Conservation (phyloP, 2,888 invertebrate species). For the Euplexia lucipara region DNA sequence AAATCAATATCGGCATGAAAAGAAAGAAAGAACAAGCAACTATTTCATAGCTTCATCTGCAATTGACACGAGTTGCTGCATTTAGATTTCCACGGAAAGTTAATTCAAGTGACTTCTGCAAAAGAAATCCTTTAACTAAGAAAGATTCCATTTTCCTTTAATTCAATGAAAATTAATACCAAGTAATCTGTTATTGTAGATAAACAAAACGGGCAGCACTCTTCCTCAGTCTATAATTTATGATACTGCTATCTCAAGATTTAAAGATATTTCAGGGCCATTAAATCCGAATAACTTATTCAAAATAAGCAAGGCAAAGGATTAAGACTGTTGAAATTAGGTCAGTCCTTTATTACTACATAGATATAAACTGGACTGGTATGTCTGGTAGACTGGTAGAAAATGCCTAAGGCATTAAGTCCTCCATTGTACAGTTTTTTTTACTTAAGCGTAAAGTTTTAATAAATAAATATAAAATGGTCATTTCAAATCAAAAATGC, state of each 20-base stretch:
- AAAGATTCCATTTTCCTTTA: slow-evolving; percentile 19
- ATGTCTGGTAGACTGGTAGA: too few species aligned
- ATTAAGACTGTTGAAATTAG: slow-evolving; percentile 46
- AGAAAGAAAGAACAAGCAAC: too few species aligned
- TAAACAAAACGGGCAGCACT: slow-evolving; percentile 55
- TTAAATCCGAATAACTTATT: slow-evolving; percentile 61
- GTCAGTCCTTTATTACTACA: slow-evolving; percentile 45
- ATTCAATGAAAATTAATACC: slow-evolving; percentile 28
- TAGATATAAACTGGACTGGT: too few species aligned
- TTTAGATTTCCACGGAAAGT: background rate
- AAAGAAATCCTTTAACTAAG: slow-evolving; percentile 14
- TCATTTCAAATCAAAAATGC: too few species aligned
- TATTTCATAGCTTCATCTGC: too few species aligned
- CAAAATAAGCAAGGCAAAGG: slow-evolving; percentile 48
- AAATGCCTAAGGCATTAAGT: too few species aligned
- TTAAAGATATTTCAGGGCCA: slow-evolving; percentile 57
- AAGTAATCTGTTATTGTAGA: slow-evolving; percentile 55
- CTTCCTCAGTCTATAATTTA: slow-evolving; percentile 56
- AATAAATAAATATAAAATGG: too few species aligned
- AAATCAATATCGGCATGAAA: too few species aligned
- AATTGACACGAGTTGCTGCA: background rate
- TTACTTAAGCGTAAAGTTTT: too few species aligned
- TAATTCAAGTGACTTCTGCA: background rate
- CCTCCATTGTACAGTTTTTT: too few species aligned
- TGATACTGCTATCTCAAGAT: slow-evolving; percentile 59